phyloP scores from a whole-genome alignment of 92 coral and sea anemone species.

The Phenganax marumi region DNA sequence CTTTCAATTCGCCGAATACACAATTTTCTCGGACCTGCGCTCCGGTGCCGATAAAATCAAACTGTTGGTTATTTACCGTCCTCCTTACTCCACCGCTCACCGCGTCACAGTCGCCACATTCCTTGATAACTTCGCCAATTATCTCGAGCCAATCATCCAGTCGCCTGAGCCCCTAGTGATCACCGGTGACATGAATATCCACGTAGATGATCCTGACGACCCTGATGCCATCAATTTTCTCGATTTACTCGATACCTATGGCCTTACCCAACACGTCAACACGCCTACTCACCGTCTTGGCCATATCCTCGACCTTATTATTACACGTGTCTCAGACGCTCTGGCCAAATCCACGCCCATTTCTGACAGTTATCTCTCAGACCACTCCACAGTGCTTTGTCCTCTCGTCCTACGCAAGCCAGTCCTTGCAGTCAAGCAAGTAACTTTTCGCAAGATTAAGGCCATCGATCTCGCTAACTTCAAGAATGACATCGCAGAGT shows the following conservation, averaged over 20 bases:
- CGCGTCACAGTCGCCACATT: conserved; percentile 39
- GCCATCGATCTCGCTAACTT: neutral
- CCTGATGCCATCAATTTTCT: conserved; percentile 38
- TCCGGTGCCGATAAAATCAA: conserved; percentile 26
- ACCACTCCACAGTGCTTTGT: conserved; percentile 43
- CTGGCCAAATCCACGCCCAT: conserved; percentile 47
- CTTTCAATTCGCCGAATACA: too few relatives aligned
- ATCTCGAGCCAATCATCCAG: conserved; percentile 40
- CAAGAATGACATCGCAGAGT: neutral
- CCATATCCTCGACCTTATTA: conserved; percentile 43
- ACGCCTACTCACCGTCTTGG: conserved; percentile 54
- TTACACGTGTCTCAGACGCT: conserved; percentile 49
- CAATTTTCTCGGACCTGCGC: too few relatives aligned
- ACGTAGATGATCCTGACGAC: conserved; percentile 45
- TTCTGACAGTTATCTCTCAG: conserved; percentile 45
- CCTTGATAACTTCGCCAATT: conserved; percentile 47
- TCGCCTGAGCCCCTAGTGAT: conserved; percentile 50
- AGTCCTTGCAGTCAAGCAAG: conserved; percentile 39
- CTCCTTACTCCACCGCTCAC: conserved; percentile 48
- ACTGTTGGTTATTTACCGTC: conserved; percentile 49
- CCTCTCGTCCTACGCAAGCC: conserved; percentile 43
- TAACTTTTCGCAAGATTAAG: conserved; percentile 48
- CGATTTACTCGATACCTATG: conserved; percentile 45
- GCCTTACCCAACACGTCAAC: conserved; percentile 42
- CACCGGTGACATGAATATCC: conserved; percentile 47